Evolutionary conservation across 2,888 invertebrate genomes (phyloP).

Genomic region (Clunio marinus): DNA sequence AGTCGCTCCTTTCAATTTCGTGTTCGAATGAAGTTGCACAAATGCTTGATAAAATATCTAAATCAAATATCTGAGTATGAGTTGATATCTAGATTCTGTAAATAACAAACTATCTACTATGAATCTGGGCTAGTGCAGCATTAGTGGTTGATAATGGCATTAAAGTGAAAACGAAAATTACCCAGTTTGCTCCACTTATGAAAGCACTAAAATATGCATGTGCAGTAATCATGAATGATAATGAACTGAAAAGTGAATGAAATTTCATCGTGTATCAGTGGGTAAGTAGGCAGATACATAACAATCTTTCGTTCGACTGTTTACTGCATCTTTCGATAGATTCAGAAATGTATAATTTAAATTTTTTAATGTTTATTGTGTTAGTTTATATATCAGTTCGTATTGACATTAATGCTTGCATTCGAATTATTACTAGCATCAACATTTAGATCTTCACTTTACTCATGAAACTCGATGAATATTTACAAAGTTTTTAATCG

Average conservation of each 20-base stretch:
- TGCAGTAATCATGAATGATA: neutral
- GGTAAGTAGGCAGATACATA: conserved; percentile 7
- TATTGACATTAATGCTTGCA: too few species aligned
- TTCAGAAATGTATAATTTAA: neutral
- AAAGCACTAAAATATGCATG: neutral
- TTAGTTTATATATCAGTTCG: too few species aligned
- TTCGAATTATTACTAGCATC: too few species aligned
- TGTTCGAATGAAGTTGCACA: conserved; percentile 7
- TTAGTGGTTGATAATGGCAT: neutral
- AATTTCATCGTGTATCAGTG: neutral
- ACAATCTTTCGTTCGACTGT: neutral
- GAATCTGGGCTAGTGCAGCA: neutral
- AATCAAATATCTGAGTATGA: too few species aligned
- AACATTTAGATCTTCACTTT: too few species aligned
- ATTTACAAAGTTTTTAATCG: neutral
- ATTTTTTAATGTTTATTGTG: neutral
- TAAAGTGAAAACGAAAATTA: conserved; percentile 18
- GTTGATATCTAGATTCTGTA: too few species aligned
- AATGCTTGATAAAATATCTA: too few species aligned
- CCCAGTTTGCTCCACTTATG: conserved; percentile 1
- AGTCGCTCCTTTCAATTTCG: too few species aligned
- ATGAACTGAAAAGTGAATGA: conserved; percentile 6
- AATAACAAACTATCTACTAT: neutral
- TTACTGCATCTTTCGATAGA: too few species aligned
- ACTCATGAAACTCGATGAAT: too few species aligned